A percentile compares a stretch with the other conserved stretches of the same genome.
Evolutionary conservation across 1,140 invertebrate species (phyloP).

Genomic region (Tetramorium simillimum): DNA sequence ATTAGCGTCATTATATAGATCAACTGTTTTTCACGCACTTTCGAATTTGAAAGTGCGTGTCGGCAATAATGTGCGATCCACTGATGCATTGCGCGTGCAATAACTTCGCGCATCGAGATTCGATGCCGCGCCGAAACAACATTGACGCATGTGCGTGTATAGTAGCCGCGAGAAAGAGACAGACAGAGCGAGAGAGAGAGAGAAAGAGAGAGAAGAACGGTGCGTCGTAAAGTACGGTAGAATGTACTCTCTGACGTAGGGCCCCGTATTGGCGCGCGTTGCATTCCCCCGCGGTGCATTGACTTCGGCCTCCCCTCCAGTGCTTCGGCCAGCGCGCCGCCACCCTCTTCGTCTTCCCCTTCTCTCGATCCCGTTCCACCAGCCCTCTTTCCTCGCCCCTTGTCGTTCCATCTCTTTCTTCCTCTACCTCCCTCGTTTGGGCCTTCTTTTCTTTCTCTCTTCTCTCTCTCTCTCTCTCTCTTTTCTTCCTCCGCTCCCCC

Average conservation of each 20-base stretch:
- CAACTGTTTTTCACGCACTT: neutral
- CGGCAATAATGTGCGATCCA: neutral
- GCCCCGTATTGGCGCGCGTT: conserved; percentile 78
- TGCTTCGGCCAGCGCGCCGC: conserved; percentile 46
- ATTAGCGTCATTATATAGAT: neutral
- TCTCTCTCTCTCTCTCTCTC: conserved; percentile 26
- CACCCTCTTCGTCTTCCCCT: conserved; percentile 42
- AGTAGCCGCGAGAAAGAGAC: neutral
- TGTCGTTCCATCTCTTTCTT: conserved; percentile 27
- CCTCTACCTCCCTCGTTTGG: neutral
- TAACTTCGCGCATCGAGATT: conserved; percentile 14
- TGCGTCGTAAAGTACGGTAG: conserved; percentile 76
- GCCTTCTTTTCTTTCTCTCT: conserved; percentile 43
- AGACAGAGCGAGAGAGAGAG: neutral
- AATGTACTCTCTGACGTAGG: conserved; percentile 82
- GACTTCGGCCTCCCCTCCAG: conserved; percentile 79
- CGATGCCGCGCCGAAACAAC: conserved; percentile 18
- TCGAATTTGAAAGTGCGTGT: neutral
- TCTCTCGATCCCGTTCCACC: conserved; percentile 16
- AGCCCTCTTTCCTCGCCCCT: conserved; percentile 29
- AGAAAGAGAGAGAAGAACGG: conserved; percentile 15
- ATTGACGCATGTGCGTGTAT: neutral
- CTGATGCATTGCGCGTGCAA: neutral
- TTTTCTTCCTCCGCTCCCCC: conserved; percentile 17
- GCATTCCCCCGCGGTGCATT: conserved; percentile 84